phyloP scores from a whole-genome alignment of 2,113 vertebrate genomes.

The Nestor notabilis region DNA sequence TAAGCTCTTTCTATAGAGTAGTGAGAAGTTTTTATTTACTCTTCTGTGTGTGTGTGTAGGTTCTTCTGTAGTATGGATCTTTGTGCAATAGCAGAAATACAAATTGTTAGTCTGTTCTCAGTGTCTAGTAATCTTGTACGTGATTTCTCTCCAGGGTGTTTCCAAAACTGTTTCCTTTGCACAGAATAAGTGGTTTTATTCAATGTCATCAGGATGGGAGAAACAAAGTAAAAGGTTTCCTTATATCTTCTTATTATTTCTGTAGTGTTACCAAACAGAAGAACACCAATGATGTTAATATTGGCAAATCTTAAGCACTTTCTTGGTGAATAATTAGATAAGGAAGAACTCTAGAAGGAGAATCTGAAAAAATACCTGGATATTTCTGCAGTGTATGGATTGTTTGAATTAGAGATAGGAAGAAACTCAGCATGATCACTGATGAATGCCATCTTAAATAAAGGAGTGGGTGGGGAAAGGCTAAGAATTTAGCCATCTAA shows the following conservation, averaged over 20 bases:
- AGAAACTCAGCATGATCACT: fast-evolving
- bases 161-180: neutral
- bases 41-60: no score
- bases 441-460: neutral
- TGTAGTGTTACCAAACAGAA: neutral
- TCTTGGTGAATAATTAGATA: neutral
- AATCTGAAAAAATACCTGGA: neutral
- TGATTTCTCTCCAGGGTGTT: neutral
- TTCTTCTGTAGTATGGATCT: neutral
- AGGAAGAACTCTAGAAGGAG: neutral
- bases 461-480: neutral
- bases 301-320: neutral
- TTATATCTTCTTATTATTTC: neutral
- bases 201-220: neutral
- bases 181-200: neutral
- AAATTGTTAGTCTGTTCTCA: neutral
- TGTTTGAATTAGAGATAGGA: neutral
- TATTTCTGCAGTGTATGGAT: neutral
- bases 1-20: neutral
- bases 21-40: neutral
- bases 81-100: neutral
- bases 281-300: neutral
- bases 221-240: neutral
- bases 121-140: neutral
- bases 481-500: neutral